Percentiles rank a stretch among this genome's conserved stretches.
These are phyloP conservation scores for Valencia hispanica DNA, from an alignment of 2,797 vertebrate species.

Conservation along the genomic window DNA sequence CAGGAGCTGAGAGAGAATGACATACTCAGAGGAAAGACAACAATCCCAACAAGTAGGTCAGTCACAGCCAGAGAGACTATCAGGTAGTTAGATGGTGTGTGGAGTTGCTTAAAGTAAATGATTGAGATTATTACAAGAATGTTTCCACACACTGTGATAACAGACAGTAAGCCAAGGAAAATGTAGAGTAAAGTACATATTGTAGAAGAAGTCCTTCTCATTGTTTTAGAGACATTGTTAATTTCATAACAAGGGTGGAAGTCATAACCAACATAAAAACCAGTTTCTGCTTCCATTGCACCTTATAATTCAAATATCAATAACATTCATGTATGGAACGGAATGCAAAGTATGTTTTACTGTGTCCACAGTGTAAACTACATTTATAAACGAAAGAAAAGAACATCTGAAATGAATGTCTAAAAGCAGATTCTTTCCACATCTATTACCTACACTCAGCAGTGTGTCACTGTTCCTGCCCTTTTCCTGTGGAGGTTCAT, in stretches of 20 bases:
- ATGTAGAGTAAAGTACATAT: conserved; percentile 27
- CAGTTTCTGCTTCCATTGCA: neutral
- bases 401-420: neutral
- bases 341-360: neutral
- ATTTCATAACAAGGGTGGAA: conserved; percentile 47
- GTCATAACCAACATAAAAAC: neutral
- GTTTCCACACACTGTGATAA: conserved; percentile 52
- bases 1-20: conserved; percentile 65
- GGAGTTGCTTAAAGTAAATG: conserved; percentile 89
- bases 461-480: too few species aligned
- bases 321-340: neutral
- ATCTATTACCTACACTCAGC: neutral
- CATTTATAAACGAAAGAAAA: neutral
- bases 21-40: conserved; percentile 33
- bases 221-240: conserved; percentile 1
- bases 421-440: neutral
- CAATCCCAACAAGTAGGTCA: conserved; percentile 63
- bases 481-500: too few species aligned
- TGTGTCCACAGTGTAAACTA: neutral
- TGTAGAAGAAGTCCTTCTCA: conserved; percentile 4
- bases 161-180: conserved; percentile 27
- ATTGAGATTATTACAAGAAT: conserved; percentile 87
- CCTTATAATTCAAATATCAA: neutral
- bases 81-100: conserved; percentile 86
- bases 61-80: conserved; percentile 85